These are phyloP conservation scores for Festucalex cinctus DNA, from an alignment of 2,113 vertebrate species.

Conservation along the genomic window DNA sequence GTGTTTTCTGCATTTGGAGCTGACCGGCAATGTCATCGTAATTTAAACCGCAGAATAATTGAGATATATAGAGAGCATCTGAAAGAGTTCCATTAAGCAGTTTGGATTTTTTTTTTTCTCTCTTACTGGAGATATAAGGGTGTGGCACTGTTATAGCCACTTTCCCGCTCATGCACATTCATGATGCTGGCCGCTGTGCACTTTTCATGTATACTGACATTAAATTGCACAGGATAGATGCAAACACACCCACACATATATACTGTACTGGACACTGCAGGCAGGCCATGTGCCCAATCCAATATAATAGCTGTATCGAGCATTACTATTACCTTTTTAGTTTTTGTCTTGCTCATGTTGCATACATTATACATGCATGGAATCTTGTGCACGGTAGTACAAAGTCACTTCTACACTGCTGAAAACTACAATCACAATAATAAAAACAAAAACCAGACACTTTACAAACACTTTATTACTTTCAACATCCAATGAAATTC, in stretches of 20 bases:
- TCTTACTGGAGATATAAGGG: slow-evolving; percentile 82
- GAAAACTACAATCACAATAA: background rate
- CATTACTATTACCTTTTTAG: background rate
- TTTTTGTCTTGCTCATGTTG: background rate
- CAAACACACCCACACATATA: background rate
- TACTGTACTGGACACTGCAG: background rate
- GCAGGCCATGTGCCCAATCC: too few relatives aligned
- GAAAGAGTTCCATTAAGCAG: slow-evolving; percentile 83
- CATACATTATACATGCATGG: background rate
- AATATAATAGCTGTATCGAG: background rate
- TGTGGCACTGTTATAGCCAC: slow-evolving; percentile 73
- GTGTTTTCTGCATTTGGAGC: slow-evolving; percentile 59
- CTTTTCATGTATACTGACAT: slow-evolving; percentile 21
- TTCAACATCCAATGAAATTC: background rate
- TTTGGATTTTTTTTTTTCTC: slow-evolving; percentile 50
- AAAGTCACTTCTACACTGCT: background rate
- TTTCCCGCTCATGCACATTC: slow-evolving; percentile 56
- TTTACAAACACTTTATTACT: background rate
- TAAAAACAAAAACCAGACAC: background rate
- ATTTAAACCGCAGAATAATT: slow-evolving; percentile 93
- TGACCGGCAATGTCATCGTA: slow-evolving; percentile 93
- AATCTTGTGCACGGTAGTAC: background rate
- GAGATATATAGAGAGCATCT: slow-evolving; percentile 85
- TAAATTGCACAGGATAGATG: slow-evolving; percentile 32
- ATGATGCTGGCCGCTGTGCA: slow-evolving; percentile 16